Evolutionary conservation across 2,888 invertebrate genomes (phyloP), one percentile per base, ranked within the genome.

Genomic region (Stegana nigrithorax): DNA sequence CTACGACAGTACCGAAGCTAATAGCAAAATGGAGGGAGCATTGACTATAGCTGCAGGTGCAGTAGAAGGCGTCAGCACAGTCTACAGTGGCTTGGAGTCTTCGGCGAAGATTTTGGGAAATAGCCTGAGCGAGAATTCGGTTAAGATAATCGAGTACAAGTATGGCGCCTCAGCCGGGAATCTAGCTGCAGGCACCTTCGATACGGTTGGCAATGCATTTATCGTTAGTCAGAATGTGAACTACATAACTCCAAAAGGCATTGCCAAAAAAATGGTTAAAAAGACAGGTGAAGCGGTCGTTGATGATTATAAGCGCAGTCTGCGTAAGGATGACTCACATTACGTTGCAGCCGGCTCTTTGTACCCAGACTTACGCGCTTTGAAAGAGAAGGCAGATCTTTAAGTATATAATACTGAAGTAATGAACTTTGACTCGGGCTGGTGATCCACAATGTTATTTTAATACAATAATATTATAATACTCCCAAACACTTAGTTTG

Each of bases 81-180:
- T 93, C 10, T 92, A 91, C 80, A 86, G 89, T 72, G 90, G 92
- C 2, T 83, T 93, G 39, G 93, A 93, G 75, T 87, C 88, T 53
- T 92, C 93, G 0, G 92, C 92, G 1, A 87, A 87, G 62, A 89
- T 90, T 53, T 82, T 93, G 56, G 92, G 91, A 7, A 83, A 78
- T 32, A 89, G 86, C 76, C 81, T 93, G 23, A 89, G 91, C 56
- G 87, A 91, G 69, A 92, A 93, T 82, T 93, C 93, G 0, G 92
- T 93, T 0, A 88, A 89, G 75, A 88, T 93, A 60, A 91, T 93
- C 42, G 87, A 90, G 71, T 90, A 93, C 79, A 92, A 90, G 92
- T 93, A 93, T 84, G 93, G 93, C 0, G 83, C 86, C 10, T 88
- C 91, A 14, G 91, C 90, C 25, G 91, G 91, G 1, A 86, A 87